These are phyloP conservation scores for Mus spicilegus DNA, from an alignment of 2,113 vertebrate genomes.

Conservation along the genomic window DNA sequence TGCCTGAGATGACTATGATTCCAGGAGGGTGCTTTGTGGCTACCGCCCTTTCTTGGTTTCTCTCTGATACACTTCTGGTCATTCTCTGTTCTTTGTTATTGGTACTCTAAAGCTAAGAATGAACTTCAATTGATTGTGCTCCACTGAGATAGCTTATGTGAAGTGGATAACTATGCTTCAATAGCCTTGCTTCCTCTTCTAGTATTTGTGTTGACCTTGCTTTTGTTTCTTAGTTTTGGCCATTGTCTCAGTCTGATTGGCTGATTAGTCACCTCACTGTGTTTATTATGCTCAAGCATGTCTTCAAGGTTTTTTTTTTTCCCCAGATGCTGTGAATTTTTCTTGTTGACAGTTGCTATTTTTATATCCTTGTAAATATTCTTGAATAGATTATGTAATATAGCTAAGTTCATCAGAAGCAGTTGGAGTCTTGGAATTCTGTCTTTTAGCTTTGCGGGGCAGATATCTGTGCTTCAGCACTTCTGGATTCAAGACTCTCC, in stretches of 20 bases:
- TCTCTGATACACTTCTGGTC: background rate
- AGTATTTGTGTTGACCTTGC: background rate
- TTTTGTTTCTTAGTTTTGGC: background rate
- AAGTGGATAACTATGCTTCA: background rate
- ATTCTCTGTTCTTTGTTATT: background rate
- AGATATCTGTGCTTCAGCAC: background rate
- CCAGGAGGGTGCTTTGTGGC: background rate
- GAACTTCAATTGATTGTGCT: background rate
- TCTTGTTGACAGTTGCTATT: constrained; percentile 6
- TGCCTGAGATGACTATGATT: background rate
- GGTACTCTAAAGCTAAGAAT: background rate
- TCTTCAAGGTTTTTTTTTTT: background rate
- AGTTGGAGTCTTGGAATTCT: background rate
- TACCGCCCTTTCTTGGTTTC: background rate
- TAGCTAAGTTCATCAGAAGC: background rate
- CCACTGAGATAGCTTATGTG: background rate
- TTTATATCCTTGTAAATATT: constrained; percentile 7
- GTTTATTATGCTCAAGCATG: background rate
- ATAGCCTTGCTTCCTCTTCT: background rate
- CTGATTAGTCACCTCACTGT: background rate
- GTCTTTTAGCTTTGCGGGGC: background rate
- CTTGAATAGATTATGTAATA: background rate
- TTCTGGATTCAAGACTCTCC: background rate
- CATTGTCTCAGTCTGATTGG: background rate
- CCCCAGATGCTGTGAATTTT: background rate